Evolutionary conservation across 1,140 invertebrate genomes (phyloP).

Genomic region (Trichoplusia ni): DNA sequence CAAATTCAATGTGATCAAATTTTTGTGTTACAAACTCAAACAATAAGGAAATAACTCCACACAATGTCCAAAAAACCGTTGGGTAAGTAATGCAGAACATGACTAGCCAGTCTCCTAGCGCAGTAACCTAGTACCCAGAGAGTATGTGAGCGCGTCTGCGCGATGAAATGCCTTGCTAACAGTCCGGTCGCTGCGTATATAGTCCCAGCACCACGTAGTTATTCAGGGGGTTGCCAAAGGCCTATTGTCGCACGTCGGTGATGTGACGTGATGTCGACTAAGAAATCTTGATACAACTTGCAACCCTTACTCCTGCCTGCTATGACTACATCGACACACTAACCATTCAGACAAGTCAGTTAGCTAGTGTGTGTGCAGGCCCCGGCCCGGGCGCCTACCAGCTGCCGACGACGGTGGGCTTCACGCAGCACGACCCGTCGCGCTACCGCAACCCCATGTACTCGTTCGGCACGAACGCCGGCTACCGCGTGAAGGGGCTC

Average conservation of each 20-base stretch:
- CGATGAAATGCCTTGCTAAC: background rate
- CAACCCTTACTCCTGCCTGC: no score
- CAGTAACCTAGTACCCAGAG: no score
- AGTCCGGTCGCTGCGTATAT: background rate
- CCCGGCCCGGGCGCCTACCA: constrained; percentile 84
- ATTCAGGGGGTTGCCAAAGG: no score
- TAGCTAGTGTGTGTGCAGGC: no score
- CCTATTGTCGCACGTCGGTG: no score
- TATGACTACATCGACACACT: no score
- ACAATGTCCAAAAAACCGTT: constrained; percentile 63
- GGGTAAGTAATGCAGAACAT: constrained; percentile 60
- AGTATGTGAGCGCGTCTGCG: background rate
- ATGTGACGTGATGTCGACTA: no score
- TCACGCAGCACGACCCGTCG: constrained; percentile 81
- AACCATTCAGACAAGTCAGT: no score
- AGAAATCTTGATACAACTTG: no score
- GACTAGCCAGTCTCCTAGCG: no score
- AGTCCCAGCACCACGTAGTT: no score
- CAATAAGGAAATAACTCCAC: constrained; percentile 15
- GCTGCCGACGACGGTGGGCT: constrained; percentile 83
- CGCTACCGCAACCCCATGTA: constrained; percentile 83
- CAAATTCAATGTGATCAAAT: constrained; percentile 51
- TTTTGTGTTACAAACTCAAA: constrained; percentile 44
- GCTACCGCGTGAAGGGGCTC: constrained; percentile 43
- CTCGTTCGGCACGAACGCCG: constrained; percentile 78